Conservation (phyloP, 2,888 invertebrate genomes). For the Caenorhabditis parvicauda region DNA sequence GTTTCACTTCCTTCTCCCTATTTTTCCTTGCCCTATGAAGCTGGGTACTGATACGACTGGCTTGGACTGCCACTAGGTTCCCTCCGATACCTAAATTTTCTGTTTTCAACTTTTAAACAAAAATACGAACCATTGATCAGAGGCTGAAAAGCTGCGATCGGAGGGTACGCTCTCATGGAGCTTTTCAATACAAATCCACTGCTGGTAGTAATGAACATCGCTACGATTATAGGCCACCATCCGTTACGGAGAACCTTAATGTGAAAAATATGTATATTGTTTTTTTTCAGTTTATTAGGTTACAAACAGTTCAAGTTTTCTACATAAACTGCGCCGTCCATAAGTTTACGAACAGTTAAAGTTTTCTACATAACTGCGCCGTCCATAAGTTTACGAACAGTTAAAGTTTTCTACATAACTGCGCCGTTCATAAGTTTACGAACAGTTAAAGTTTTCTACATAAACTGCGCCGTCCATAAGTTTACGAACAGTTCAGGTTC, state of each 20-base stretch:
- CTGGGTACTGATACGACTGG: slow-evolving; percentile 47
- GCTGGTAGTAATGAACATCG: slow-evolving; percentile 41
- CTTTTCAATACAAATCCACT: slow-evolving; percentile 51
- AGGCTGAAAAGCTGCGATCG: slow-evolving; percentile 54
- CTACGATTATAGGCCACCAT: slow-evolving; percentile 40
- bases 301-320: not conserved
- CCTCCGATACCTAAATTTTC: slow-evolving; percentile 50
- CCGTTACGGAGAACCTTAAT: slow-evolving; percentile 36
- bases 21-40: slow-evolving; percentile 43
- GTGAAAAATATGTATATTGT: not conserved
- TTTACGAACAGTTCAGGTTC: too few relatives aligned
- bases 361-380: too few relatives aligned
- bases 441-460: too few relatives aligned
- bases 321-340: too few relatives aligned
- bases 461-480: too few relatives aligned
- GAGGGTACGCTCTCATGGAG: slow-evolving; percentile 41
- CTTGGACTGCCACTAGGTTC: slow-evolving; percentile 52
- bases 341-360: too few relatives aligned
- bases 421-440: too few relatives aligned
- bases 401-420: too few relatives aligned
- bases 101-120: not conserved
- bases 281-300: not conserved
- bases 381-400: too few relatives aligned
- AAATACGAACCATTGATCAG: slow-evolving; percentile 46
- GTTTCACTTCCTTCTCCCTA: slow-evolving; percentile 18